Evolutionary conservation across 2,797 vertebrate species (phyloP), one percentile per base, ranked within the genome.

Genomic region (Sitta carolinensis): DNA sequence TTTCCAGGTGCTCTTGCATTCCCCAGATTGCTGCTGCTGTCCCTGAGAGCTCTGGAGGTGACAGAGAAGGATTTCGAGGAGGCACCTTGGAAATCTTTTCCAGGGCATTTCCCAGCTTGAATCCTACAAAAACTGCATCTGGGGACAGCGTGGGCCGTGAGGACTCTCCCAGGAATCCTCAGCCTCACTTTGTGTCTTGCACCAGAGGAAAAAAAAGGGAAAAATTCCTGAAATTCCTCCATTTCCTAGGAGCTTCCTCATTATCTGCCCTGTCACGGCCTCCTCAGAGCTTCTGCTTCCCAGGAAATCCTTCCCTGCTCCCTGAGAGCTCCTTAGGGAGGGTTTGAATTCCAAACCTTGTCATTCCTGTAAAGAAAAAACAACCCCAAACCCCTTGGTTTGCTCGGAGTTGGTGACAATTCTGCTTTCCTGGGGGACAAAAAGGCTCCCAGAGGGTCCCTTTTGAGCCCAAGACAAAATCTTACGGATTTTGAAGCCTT

Each of bases 111-210:
- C 63, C 43, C 54, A 45, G 59, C 84, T 86, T 47, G 63, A 13
- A 10, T 87, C 66, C 55, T 57, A 36, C 36, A 38, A 29, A 29
- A 91, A 15, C 25, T 29, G 1, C 26, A 10, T 22, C 59, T 48
- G 38, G 52, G 63, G 47, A 25, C 0, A 1, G 58, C 3, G 0
- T 2, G 3, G 29, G 54, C 63, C 0, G 0, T 19, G 59, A 58
- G 55, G 36, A 9, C 45, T 51, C 29, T 7, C 42, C 5, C 0
- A 20, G 10, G 13, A 67, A 43, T 55, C n/a, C 45, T 70, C 30
- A 43, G 13, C 55, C 7, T 77, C 5, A 0, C 40, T 64, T 95
- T 82, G 14, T 61, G 9, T 55, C 29, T 81, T 66, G 30, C 40
- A 29, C 9, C 9, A 32, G 55, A 9, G 22, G 26, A 27, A 27